phyloP scores from a whole-genome alignment of 2,888 invertebrate species.

The Drosophila glabriapex region DNA sequence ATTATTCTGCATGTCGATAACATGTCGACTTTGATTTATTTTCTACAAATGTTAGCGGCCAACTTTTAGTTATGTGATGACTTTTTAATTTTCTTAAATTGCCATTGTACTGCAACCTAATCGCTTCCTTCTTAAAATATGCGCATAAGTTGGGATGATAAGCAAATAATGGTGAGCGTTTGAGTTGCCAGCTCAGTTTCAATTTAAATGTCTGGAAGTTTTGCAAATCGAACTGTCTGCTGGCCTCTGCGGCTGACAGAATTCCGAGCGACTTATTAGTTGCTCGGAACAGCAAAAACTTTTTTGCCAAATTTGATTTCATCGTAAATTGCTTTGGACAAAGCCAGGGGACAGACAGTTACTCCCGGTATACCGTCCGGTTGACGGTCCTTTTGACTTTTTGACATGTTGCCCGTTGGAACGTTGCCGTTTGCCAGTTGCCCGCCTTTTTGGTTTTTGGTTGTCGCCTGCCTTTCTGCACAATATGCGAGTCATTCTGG shows the following conservation, averaged over 20 bases:
- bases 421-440: constrained; percentile 5
- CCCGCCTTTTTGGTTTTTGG: constrained; percentile 7
- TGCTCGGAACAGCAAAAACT: constrained; percentile 27
- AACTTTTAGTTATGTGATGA: background rate
- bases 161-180: background rate
- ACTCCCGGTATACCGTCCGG: constrained; percentile 38
- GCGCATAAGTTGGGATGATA: constrained; percentile 2
- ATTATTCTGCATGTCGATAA: background rate
- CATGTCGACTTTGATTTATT: background rate
- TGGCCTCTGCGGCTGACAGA: constrained; percentile 3
- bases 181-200: constrained; percentile 2
- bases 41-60: background rate
- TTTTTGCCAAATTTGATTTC: constrained; percentile 67
- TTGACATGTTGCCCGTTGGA: constrained; percentile 32
- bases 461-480: constrained; percentile 19
- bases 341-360: constrained; percentile 32
- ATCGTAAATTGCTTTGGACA: constrained; percentile 47
- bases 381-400: constrained; percentile 44
- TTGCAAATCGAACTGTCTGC: constrained; percentile 25
- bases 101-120: background rate
- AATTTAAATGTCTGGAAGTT: constrained; percentile 10
- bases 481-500: constrained; percentile 37
- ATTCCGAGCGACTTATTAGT: constrained; percentile 40
- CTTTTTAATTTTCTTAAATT: constrained; percentile 21
- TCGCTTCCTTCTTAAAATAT: constrained; percentile 3